These are phyloP conservation scores for Crocuta crocuta DNA, from an alignment of 2,113 vertebrate species.

Conservation along the genomic window DNA sequence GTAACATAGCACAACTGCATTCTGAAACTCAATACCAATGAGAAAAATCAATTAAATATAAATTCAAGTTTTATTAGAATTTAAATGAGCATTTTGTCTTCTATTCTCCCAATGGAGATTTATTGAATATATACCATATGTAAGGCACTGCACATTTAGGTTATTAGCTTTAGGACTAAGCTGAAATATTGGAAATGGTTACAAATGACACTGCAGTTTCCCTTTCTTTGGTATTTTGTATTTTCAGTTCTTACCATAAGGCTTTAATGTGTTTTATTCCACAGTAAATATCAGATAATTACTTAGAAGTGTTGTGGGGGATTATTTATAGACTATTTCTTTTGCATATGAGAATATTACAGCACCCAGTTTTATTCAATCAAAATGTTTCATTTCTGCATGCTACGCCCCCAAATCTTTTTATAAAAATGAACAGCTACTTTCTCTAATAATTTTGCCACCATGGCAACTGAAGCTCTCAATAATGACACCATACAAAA, in stretches of 20 bases:
- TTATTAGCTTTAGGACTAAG: background rate
- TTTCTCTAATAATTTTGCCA: conserved; percentile 66
- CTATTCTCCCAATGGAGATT: background rate
- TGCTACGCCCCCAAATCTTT: background rate
- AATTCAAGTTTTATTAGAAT: background rate
- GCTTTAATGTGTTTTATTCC: background rate
- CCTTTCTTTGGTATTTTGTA: background rate
- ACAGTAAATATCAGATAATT: background rate
- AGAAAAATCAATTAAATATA: background rate
- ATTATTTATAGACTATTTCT: background rate
- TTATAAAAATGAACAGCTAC: conserved; percentile 63
- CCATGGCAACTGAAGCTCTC: conserved; percentile 62
- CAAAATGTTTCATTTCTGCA: background rate
- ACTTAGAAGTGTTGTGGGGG: conserved; percentile 18
- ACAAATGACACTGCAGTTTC: background rate
- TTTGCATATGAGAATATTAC: background rate
- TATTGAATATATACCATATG: background rate
- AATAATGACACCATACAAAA: conserved; percentile 70
- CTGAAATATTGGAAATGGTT: background rate
- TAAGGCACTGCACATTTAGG: background rate
- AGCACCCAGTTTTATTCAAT: conserved; percentile 9
- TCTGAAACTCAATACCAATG: background rate
- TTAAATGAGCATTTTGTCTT: background rate
- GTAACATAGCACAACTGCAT: background rate
- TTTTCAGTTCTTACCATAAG: background rate